A percentile compares a stretch with the other conserved stretches of the same genome.
Evolutionary conservation across 2,888 invertebrate species (phyloP).

Genomic region (Odontomyia ornata): DNA sequence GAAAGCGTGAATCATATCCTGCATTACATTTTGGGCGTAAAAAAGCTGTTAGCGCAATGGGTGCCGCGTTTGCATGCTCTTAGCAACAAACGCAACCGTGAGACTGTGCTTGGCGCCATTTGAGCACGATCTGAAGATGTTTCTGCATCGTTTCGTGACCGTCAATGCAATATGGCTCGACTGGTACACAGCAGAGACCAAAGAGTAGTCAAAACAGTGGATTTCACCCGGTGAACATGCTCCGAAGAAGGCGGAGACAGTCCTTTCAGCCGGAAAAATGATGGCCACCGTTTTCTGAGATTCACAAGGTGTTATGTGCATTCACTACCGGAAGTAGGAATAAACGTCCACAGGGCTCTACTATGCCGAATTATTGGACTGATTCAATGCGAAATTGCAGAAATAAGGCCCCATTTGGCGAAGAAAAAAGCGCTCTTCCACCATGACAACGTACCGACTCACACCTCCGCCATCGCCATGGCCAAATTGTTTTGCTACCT

Average conservation of each 20-base stretch:
- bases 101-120: too few species aligned
- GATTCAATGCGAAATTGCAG: not conserved
- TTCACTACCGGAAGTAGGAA: not conserved
- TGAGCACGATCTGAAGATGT: too few species aligned
- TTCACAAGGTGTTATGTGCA: not conserved
- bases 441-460: not conserved
- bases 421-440: conserved; percentile 1
- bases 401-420: not conserved
- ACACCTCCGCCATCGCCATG: not conserved
- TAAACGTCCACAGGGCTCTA: not conserved
- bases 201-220: not conserved
- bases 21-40: too few species aligned
- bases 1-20: too few species aligned
- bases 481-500: not conserved
- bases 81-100: too few species aligned
- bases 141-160: too few species aligned
- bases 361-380: not conserved
- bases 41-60: too few species aligned
- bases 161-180: not conserved
- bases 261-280: not conserved
- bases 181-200: not conserved
- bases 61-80: too few species aligned
- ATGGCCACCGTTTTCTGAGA: not conserved
- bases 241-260: conserved; percentile 9
- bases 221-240: not conserved